phyloP scores from a whole-genome alignment of 2,888 invertebrate genomes.

The Neoaliturus tenellus region DNA sequence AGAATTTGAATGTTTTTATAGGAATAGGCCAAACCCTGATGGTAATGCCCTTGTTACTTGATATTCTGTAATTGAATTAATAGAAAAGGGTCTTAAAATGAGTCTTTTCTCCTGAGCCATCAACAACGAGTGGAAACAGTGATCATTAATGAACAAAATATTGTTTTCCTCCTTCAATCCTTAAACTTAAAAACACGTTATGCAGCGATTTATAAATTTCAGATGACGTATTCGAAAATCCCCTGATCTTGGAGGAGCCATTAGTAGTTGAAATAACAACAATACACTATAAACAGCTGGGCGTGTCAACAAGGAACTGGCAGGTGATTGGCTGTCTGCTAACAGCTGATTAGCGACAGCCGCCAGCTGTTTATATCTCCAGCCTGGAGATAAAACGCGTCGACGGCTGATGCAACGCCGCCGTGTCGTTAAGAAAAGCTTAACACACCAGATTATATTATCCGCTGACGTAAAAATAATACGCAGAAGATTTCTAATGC shows the following conservation, averaged over 20 bases:
- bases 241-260: not conserved
- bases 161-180: too few species aligned
- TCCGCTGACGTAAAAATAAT: not conserved
- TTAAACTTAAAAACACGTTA: not conserved
- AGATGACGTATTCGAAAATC: not conserved
- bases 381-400: not conserved
- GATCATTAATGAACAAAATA: too few species aligned
- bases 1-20: too few species aligned
- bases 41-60: too few species aligned
- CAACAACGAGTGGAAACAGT: too few species aligned
- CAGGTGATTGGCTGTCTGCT: not conserved
- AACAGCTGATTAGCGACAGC: slow-evolving; percentile 4
- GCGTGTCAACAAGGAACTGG: not conserved
- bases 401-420: slow-evolving; percentile 3
- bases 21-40: too few species aligned
- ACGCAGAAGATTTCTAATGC: not conserved
- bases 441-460: not conserved
- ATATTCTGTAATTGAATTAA: too few species aligned
- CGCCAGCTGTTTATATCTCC: not conserved
- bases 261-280: slow-evolving; percentile 7
- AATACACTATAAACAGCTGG: not conserved
- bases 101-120: too few species aligned
- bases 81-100: too few species aligned
- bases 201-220: not conserved
- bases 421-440: slow-evolving; percentile 20